Evolutionary conservation across 2,797 vertebrate genomes (phyloP), one percentile per base, ranked within the genome.

Genomic region (Euthynnus affinis): DNA sequence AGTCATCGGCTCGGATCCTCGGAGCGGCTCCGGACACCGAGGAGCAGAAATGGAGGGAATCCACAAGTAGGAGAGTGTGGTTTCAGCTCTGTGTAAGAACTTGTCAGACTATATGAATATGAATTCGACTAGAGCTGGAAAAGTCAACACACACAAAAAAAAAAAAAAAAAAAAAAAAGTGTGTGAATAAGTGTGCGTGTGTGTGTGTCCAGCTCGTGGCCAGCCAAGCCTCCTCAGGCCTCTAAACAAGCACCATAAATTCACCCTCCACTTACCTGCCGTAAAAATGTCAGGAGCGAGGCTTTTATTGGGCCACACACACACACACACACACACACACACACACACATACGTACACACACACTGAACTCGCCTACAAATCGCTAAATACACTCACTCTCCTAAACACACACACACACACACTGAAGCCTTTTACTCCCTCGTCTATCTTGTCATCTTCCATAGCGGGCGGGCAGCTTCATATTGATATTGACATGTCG

Each of bases 251-350:
- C 81, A 66, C 80, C 72, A 83, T 92, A 93, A 94, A 93, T 94
- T 86, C 84, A 88, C 72, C 72, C 78, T 90, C 89, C 83, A 92
- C 88, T 92, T 89, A 94, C 90, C 91, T 92, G 91, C 90, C 90
- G 88, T 94, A 93, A 94, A 94, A 93, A 87, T 85, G 92, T 93
- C 93, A 92, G 71, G 84, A 81, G 77, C 53, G 0, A 76, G 79
- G 70, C 78, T 88, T 94, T 93, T 92, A 93, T 91, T 89, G 60
- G 92, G 85, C 89, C 94, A 93, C 93, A 92, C 92, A 90, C 86
- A 81, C 49, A 70, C 78, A 71, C 64, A 83, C 29, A 74, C 76
- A 75, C 53, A 75, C 58, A 60, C 52, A 80, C 75, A 83, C 51
- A 69, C 79, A 67, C 34, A 93, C 93, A 92, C 92, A 90, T 85